phyloP scores from a whole-genome alignment of 2,797 vertebrate species.

The Vultur gryphus region DNA sequence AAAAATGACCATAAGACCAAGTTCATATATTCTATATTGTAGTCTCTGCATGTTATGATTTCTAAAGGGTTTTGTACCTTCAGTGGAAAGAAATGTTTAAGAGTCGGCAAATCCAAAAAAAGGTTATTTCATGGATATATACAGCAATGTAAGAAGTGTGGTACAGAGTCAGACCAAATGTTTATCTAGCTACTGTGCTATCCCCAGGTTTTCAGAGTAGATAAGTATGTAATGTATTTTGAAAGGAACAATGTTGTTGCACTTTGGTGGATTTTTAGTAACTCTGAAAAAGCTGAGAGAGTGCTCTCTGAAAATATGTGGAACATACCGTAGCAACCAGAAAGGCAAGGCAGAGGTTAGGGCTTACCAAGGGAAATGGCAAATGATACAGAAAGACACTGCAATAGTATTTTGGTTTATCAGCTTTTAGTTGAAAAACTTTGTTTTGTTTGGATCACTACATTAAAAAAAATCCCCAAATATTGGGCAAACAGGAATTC shows the following conservation, averaged over 20 bases:
- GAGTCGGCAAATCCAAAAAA: neutral
- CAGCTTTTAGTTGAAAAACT: neutral
- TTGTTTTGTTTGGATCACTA: neutral
- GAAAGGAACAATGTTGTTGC: neutral
- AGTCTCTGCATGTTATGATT: neutral
- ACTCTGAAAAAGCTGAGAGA: neutral
- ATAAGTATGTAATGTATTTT: neutral
- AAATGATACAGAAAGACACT: neutral
- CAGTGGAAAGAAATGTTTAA: neutral
- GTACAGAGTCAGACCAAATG: neutral
- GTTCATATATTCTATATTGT: neutral
- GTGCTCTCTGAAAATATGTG: neutral
- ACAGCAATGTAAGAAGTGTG: neutral
- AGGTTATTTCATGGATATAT: neutral
- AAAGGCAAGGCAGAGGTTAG: neutral
- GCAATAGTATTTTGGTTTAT: neutral
- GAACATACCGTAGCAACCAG: neutral
- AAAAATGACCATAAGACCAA: neutral
- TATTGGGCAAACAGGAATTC: neutral
- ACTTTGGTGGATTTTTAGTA: neutral
- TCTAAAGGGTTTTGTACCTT: neutral
- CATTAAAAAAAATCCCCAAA: neutral
- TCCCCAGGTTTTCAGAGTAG: slow-evolving; percentile 2
- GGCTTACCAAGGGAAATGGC: neutral
- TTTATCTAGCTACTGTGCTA: neutral